Evolutionary conservation across 1,140 invertebrate species (phyloP), one percentile per base, ranked within the genome.

Genomic region (Cotesia glomerata): DNA sequence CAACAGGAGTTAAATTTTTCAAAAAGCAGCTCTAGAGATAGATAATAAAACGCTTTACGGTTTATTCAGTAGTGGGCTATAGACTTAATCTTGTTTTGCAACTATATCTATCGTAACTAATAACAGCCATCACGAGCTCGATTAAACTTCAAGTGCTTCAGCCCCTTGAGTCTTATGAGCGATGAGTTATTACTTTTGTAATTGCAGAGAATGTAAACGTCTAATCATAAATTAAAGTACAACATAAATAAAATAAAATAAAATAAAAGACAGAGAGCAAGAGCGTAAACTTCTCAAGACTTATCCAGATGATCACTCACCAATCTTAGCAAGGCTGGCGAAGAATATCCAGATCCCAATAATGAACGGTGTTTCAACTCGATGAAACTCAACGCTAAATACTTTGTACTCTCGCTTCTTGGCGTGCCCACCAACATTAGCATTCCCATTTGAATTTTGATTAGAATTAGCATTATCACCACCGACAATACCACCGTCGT

Each of bases 281-380:
- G 39, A 45, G 5, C 11, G 39, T 45, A 45, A 45, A 45, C 39
- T 45, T 3, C 1, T 26, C 26, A 26, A 26, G 26, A 26, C 1
- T 26, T 26, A 56, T 13, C 36, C 34, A 68, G 34, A 32, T 45
- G 52, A 14, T 54, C 1, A 89, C 92, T 93, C 84, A 98, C 97
- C 96, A 81, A 98, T 97, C 91, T 98, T 98, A 3, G 96, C 95
- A 77, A 98, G 87, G 83, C 95, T 96, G 18, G 96, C 95, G 78
- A 95, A 95, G 77, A 98, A 93, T 78, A 98, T 97, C 97, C 97
- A 98, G 70, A 97, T 88, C 8, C 95, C 94, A 74, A 98, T 97
- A 75, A 98, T 92, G 84, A 97, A 97, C 0, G 96, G 96, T 3
- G 94, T 95, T 85, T 97, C 94, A 0, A 98, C 95, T 34, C 94